These are phyloP conservation scores for Vannuccia rotundouncinata DNA, from an alignment of 2,888 invertebrate species.

Conservation along the genomic window DNA sequence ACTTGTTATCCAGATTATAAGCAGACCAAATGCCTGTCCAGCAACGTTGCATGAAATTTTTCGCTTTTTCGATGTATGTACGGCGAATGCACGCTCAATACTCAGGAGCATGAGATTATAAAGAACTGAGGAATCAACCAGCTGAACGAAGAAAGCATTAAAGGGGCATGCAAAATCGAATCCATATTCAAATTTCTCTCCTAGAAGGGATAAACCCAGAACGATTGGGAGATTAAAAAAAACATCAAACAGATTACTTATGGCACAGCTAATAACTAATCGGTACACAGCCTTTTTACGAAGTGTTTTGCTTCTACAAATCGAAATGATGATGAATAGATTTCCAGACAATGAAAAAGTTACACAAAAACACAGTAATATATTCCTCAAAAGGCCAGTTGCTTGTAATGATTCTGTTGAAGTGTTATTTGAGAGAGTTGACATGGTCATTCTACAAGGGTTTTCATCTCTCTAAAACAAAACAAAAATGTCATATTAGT, in stretches of 20 bases:
- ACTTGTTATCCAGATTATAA: background rate
- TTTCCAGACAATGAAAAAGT: background rate
- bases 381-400: constrained; percentile 51
- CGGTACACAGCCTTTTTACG: background rate
- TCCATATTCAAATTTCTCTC: background rate
- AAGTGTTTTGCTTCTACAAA: background rate
- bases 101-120: background rate
- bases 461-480: no score
- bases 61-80: background rate
- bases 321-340: background rate
- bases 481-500: no score
- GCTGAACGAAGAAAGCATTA: background rate
- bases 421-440: no score
- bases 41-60: background rate
- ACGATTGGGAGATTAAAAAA: background rate
- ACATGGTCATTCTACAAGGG: no score
- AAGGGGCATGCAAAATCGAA: background rate
- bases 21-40: background rate
- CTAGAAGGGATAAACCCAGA: background rate
- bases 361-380: background rate
- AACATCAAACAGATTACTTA: background rate
- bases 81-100: background rate
- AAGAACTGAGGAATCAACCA: background rate
- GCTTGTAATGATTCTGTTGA: no score
- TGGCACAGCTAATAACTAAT: background rate